Conservation (phyloP, 2,113 vertebrate species). For the Jaculus jaculus region DNA sequence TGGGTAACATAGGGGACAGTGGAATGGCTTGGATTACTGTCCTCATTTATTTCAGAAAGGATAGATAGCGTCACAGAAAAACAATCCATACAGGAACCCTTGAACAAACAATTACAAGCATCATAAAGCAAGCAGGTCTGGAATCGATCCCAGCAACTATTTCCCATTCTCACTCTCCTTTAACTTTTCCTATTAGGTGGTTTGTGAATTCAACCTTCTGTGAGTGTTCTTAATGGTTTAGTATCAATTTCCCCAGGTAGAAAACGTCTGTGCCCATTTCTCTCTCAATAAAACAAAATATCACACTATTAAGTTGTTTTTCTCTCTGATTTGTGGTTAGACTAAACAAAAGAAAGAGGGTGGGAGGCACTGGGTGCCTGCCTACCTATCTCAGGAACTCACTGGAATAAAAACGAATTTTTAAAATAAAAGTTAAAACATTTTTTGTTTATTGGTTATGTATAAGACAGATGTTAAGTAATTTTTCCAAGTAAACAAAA, state of each 20-base stretch:
- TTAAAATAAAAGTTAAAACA: not conserved
- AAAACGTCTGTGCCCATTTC: not conserved
- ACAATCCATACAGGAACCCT: slow-evolving; percentile 61
- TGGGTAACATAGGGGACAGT: slow-evolving; percentile 13
- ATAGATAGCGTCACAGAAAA: slow-evolving; percentile 52
- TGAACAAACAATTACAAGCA: slow-evolving; percentile 80
- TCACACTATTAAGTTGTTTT: slow-evolving; percentile 65
- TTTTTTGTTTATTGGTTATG: too few relatives aligned
- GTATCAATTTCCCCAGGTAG: slow-evolving; percentile 71
- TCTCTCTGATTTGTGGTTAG: slow-evolving; percentile 58
- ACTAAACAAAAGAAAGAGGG: not conserved
- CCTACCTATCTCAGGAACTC: not conserved
- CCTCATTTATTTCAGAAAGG: slow-evolving; percentile 58
- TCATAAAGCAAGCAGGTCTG: slow-evolving; percentile 79
- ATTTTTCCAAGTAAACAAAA: slow-evolving; percentile 30
- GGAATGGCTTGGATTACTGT: slow-evolving; percentile 51
- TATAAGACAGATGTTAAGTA: not conserved
- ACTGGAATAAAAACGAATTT: not conserved
- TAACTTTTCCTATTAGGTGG: slow-evolving; percentile 68
- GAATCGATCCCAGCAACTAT: slow-evolving; percentile 68
- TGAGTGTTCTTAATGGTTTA: slow-evolving; percentile 64
- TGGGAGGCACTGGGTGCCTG: not conserved
- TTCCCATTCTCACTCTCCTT: slow-evolving; percentile 64
- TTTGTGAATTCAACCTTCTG: slow-evolving; percentile 52
- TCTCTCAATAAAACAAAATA: slow-evolving; percentile 67